Conservation (phyloP, 2,888 invertebrate species). For the Troides oblongomaculatus region DNA sequence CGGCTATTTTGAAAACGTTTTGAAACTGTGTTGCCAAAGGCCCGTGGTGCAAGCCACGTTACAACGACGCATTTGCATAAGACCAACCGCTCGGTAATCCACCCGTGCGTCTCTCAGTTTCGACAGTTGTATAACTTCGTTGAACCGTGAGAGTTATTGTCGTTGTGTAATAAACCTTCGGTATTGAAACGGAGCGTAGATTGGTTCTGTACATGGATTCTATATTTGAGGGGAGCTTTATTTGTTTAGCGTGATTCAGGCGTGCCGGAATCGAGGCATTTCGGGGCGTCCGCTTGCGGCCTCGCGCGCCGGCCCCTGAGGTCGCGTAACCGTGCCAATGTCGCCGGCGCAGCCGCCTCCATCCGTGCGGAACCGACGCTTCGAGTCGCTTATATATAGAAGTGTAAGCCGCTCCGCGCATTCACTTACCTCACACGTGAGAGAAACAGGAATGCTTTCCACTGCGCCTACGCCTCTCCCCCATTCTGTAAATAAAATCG, state of each 20-base stretch:
- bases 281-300: slow-evolving; percentile 71
- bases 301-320: slow-evolving; percentile 69
- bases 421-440: slow-evolving; percentile 35
- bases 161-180: slow-evolving; percentile 44
- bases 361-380: slow-evolving; percentile 65
- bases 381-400: slow-evolving; percentile 37
- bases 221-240: slow-evolving; percentile 17
- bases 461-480: slow-evolving; percentile 51
- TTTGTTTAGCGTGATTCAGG: slow-evolving; percentile 58
- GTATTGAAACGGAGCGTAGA: slow-evolving; percentile 13
- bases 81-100: slow-evolving; percentile 65
- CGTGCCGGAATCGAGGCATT: slow-evolving; percentile 75
- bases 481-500: slow-evolving; percentile 66
- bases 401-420: slow-evolving; percentile 1
- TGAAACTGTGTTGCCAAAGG: slow-evolving; percentile 74
- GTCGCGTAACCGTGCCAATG: slow-evolving; percentile 78
- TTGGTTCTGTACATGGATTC: neutral
- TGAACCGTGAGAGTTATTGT: slow-evolving; percentile 47
- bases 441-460: slow-evolving; percentile 46
- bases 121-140: slow-evolving; percentile 60
- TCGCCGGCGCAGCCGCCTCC: slow-evolving; percentile 52
- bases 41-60: slow-evolving; percentile 74
- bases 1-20: slow-evolving; percentile 73
- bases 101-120: slow-evolving; percentile 53
- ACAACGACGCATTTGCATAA: slow-evolving; percentile 75